These are phyloP conservation scores for Tachysurus fulvidraco DNA, from an alignment of 2,113 vertebrate genomes.

Conservation along the genomic window DNA sequence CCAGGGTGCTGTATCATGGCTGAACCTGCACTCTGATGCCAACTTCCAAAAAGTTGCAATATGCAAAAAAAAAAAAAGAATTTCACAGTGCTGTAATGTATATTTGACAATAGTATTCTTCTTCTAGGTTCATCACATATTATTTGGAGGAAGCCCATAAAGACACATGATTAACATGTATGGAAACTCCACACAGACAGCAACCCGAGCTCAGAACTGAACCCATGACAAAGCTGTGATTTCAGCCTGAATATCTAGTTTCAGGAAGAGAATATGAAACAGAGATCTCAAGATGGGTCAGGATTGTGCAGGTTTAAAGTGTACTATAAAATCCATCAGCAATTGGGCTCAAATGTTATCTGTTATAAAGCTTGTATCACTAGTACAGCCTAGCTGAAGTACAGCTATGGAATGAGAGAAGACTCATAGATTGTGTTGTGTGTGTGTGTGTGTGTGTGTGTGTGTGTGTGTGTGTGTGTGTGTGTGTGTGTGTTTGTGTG, in stretches of 20 bases:
- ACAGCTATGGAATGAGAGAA: neutral
- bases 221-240: neutral
- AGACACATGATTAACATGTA: neutral
- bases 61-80: too few species aligned
- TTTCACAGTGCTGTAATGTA: too few species aligned
- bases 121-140: neutral
- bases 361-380: too few species aligned
- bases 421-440: neutral
- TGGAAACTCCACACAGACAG: neutral
- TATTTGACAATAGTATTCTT: too few species aligned
- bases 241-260: neutral
- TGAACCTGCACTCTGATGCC: too few species aligned
- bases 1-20: too few species aligned
- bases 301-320: too few species aligned
- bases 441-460: neutral
- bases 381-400: too few species aligned
- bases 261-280: neutral
- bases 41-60: too few species aligned
- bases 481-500: slow-evolving; percentile 6
- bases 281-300: neutral
- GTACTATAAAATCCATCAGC: too few species aligned
- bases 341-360: too few species aligned
- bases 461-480: slow-evolving; percentile 5
- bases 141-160: neutral
- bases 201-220: neutral